Conservation (phyloP, 2,113 vertebrate genomes). For the Sapayoa aenigma region DNA sequence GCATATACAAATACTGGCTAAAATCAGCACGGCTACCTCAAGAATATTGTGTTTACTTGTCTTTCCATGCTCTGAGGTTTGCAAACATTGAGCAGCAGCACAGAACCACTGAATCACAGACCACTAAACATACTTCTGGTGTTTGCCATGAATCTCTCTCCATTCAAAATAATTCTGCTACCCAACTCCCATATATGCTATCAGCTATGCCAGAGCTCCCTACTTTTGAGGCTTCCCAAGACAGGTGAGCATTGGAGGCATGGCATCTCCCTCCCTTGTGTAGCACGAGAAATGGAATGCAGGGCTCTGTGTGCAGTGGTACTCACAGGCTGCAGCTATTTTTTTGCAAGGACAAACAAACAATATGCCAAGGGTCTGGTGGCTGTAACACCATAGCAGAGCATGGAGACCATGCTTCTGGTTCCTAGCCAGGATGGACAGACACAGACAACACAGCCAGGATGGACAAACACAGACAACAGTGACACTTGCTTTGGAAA, state of each 20-base stretch:
- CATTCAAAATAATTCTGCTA: not conserved
- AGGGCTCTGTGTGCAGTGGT: accelerated
- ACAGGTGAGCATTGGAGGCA: not conserved
- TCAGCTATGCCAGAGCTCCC: not conserved
- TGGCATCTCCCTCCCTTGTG: not conserved
- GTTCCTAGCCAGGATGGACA: not conserved
- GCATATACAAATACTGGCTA: not conserved
- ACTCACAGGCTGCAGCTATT: not conserved
- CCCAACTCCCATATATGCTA: not conserved
- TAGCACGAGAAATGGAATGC: not conserved
- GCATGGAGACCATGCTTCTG: not conserved
- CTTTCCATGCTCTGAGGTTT: not conserved
- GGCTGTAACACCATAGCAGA: not conserved
- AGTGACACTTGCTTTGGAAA: not conserved
- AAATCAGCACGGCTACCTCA: not conserved
- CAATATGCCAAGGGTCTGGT: not conserved
- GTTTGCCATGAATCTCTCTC: not conserved
- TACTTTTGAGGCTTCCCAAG: not conserved
- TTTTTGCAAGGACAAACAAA: not conserved
- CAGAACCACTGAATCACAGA: not conserved
- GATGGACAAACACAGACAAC: not conserved
- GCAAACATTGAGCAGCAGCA: not conserved
- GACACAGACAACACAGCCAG: slow-evolving; percentile 13
- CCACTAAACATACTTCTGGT: not conserved
- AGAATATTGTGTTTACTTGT: not conserved